A percentile compares a stretch with the other conserved stretches of the same genome.
These are phyloP conservation scores for Proteles cristata DNA, from an alignment of 2,113 vertebrate species.

Conservation along the genomic window DNA sequence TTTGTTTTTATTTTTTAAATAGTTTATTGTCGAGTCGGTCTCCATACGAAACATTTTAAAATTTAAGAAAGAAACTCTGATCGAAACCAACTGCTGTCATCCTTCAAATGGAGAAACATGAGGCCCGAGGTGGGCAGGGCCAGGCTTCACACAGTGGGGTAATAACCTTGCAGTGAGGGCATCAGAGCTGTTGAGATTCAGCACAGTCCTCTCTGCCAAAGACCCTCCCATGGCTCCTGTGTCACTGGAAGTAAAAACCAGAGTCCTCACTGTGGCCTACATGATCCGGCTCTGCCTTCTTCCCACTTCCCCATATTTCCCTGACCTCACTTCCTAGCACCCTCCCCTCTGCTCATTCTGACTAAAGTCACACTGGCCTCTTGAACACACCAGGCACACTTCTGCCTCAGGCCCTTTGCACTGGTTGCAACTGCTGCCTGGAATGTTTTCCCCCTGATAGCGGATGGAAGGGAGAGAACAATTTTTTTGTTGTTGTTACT, in stretches of 20 bases:
- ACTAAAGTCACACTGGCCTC: not conserved
- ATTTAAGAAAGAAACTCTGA: not conserved
- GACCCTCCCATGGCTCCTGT: not conserved
- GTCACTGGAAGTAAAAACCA: not conserved
- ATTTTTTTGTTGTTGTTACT: too few species aligned
- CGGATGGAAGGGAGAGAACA: not conserved
- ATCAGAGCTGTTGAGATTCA: not conserved
- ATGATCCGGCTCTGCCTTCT: not conserved
- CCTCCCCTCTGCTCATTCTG: not conserved
- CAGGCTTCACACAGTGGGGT: rapidly evolving
- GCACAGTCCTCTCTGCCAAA: not conserved
- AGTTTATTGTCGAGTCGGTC: too few species aligned
- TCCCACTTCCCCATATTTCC: not conserved
- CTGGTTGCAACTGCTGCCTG: not conserved
- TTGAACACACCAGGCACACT: not conserved
- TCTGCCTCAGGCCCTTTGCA: constrained; percentile 26
- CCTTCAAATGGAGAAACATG: not conserved
- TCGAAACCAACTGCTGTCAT: not conserved
- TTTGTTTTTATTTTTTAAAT: too few species aligned
- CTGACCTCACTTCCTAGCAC: not conserved
- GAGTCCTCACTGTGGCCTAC: too few species aligned
- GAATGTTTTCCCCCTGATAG: not conserved
- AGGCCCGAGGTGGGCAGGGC: not conserved
- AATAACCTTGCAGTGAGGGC: not conserved
- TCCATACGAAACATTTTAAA: too few species aligned